Evolutionary conservation across 1,140 invertebrate species (phyloP).

Genomic region (Drosophila equinoxialis): DNA sequence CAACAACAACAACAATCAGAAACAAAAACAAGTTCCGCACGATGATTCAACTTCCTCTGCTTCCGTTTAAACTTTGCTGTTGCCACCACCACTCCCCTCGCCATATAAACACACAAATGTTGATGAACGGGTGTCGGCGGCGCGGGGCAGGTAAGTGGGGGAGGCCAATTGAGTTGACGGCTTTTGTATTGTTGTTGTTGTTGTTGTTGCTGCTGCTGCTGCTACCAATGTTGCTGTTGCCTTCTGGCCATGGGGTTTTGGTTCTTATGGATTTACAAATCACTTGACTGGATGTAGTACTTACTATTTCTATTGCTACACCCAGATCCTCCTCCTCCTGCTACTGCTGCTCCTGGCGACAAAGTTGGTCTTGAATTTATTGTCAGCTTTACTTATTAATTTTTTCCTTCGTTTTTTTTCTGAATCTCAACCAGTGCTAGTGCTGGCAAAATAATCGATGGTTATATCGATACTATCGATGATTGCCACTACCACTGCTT

Average conservation of each 20-base stretch:
- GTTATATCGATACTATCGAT: too few relatives aligned
- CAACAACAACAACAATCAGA: conserved; percentile 37
- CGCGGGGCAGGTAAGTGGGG: background rate
- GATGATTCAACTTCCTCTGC: conserved; percentile 72
- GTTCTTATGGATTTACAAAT: background rate
- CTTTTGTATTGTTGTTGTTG: conserved; percentile 21
- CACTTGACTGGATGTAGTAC: background rate
- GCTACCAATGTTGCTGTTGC: background rate
- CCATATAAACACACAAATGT: background rate
- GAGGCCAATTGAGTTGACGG: conserved; percentile 10
- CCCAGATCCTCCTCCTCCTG: background rate
- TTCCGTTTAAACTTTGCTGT: conserved; percentile 33
- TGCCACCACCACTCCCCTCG: background rate
- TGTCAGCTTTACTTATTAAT: too few relatives aligned
- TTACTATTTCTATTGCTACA: conserved; percentile 4
- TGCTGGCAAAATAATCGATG: too few relatives aligned
- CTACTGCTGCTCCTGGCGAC: too few relatives aligned
- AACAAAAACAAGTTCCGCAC: conserved; percentile 67
- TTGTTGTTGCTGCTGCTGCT: conserved; percentile 8
- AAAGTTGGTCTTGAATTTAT: too few relatives aligned
- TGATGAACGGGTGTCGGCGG: background rate
- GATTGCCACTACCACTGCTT: too few relatives aligned
- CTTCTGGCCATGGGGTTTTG: background rate
- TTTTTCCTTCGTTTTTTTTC: too few relatives aligned
- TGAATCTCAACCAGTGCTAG: too few relatives aligned